Percentiles rank a stretch among this genome's conserved stretches.
phyloP scores from a whole-genome alignment of 2,797 vertebrate species.

The Bovichtus variegatus region DNA sequence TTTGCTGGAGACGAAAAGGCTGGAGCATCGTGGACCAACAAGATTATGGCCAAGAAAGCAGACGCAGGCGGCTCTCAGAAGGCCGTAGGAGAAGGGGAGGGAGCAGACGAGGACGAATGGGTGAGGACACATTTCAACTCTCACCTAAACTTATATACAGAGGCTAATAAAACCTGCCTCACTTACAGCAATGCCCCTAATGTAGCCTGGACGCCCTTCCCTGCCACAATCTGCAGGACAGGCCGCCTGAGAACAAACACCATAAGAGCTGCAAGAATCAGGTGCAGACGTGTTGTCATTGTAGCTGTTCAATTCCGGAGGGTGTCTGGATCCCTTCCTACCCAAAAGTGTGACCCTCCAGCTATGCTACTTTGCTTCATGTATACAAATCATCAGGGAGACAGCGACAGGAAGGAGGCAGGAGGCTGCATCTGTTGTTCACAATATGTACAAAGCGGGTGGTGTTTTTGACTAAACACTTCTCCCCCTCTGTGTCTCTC shows the following conservation, averaged over 20 bases:
- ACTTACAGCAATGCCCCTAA: not conserved
- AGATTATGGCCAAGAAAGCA: conserved; percentile 89
- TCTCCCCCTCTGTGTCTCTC: conserved; percentile 34
- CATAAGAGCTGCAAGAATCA: not conserved
- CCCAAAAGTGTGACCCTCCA: not conserved
- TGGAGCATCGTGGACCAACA: conserved; percentile 92
- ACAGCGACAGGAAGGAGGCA: not conserved
- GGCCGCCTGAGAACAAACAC: not conserved
- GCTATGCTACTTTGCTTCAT: not conserved
- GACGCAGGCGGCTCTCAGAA: conserved; percentile 27
- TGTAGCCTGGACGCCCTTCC: not conserved
- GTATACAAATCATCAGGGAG: not conserved
- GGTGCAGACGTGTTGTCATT: not conserved
- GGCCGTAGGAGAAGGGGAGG: conserved; percentile 79
- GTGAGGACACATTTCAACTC: conserved; percentile 71
- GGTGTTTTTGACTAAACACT: not conserved
- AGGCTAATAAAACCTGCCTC: not conserved
- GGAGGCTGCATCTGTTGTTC: conserved; percentile 9
- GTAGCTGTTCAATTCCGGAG: not conserved
- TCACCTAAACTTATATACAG: not conserved
- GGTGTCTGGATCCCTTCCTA: not conserved
- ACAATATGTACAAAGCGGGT: not conserved
- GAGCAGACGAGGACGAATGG: conserved; percentile 92
- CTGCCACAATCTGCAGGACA: not conserved
- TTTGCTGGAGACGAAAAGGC: conserved; percentile 89